Evolutionary conservation across 2,113 vertebrate genomes (phyloP).

Genomic region (Hippocampus zosterae): DNA sequence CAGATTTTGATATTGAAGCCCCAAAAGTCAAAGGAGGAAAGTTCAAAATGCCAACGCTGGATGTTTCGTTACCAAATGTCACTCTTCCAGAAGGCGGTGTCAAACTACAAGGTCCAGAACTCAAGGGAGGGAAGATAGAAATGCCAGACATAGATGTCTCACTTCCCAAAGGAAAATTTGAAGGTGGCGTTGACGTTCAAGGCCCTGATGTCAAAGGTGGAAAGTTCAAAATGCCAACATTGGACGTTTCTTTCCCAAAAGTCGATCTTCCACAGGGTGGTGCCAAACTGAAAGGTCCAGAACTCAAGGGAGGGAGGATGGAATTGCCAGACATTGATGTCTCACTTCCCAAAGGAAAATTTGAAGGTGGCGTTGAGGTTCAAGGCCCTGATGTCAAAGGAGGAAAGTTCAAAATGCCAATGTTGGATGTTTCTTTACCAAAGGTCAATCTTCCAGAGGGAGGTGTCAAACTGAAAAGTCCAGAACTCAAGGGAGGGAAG

Average conservation of each 20-base stretch:
- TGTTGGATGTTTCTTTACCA: constrained; percentile 23
- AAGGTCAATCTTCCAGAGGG: no score
- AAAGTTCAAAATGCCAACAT: no score
- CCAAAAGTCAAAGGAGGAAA: constrained; percentile 39
- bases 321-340: no score
- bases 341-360: no score
- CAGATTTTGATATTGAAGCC: constrained; percentile 15
- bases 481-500: no score
- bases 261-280: no score
- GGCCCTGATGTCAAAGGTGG: constrained; percentile 1
- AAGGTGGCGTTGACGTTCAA: constrained; percentile 35
- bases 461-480: no score
- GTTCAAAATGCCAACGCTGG: constrained; percentile 44
- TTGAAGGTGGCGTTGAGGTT: no score
- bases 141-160: constrained; percentile 46
- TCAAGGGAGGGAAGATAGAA: constrained; percentile 42
- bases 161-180: constrained; percentile 14
- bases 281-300: no score
- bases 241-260: no score
- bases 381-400: no score
- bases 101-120: constrained; percentile 19
- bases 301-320: no score
- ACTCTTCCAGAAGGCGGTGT: constrained; percentile 7
- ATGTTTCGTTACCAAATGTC: constrained; percentile 44
- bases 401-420: constrained; percentile 24